A percentile compares a stretch with the other conserved stretches of the same genome.
These are phyloP conservation scores for Onychorhynchus coronatus DNA, from an alignment of 2,113 vertebrate genomes.

Conservation along the genomic window DNA sequence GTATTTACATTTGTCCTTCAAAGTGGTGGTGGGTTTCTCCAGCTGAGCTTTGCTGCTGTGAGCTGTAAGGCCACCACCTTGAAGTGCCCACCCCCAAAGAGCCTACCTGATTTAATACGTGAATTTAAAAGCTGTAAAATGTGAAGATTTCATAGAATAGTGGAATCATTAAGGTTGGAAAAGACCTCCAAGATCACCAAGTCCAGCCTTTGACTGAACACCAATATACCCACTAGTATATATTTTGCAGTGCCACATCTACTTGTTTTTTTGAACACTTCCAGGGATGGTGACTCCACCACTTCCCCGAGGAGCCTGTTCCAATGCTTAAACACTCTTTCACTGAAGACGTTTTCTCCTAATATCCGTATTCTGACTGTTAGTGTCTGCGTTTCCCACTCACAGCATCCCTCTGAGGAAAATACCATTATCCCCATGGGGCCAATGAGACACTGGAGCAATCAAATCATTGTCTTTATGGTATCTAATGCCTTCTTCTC, in stretches of 20 bases:
- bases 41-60: neutral
- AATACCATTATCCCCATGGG: neutral
- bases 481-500: neutral
- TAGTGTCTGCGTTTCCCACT: neutral
- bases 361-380: neutral
- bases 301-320: neutral
- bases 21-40: neutral
- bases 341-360: neutral
- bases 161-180: neutral
- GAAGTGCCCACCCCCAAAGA: neutral
- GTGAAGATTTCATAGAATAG: neutral
- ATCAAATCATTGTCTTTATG: neutral
- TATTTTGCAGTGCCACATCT: neutral
- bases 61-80: neutral
- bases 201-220: neutral
- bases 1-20: neutral
- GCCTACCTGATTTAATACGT: neutral
- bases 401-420: neutral
- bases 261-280: neutral
- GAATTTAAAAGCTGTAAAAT: neutral
- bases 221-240: neutral
- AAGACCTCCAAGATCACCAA: neutral
- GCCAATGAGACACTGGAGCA: neutral
- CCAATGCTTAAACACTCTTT: neutral
- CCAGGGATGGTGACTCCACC: neutral